Base-by-base conservation (phyloP, 1,140 invertebrate genomes). In the Chrysopa pallens region DNA sequence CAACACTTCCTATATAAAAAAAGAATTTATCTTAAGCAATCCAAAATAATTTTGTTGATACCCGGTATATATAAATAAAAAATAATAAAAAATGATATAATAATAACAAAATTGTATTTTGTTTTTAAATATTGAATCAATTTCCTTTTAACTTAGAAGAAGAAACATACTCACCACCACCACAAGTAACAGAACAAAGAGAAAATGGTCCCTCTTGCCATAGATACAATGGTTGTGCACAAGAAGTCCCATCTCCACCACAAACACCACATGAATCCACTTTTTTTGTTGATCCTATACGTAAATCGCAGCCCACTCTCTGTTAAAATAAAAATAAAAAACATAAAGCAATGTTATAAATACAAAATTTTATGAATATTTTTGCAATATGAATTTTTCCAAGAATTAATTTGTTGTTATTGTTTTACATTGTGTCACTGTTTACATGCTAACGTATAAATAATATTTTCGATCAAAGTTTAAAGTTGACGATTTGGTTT, bases 141-240 rank as follows among this genome's bases (percentile, higher is more conserved):
- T n/a, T n/a, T n/a, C n/a, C n/a, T n/a, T n/a, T n/a, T n/a, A n/a
- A n/a, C n/a, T n/a, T n/a, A n/a, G n/a, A n/a, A n/a, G n/a, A n/a
- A n/a, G n/a, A n/a, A n/a, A n/a, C n/a, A n/a, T n/a, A n/a, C 70
- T 72, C 68, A 93, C 89, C 91, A 70, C 88, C 88, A 46, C 90
- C 89, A 67, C 91, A 94, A 37, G 84, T 81, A 43, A 77, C 79
- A 11, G 86, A 89, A 60, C 91, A 95, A 31, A 80, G 66, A 4
- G 80, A 84, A 47, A 78, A 77, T 41, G 80, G 76, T 37, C 81
- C 76, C 38, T 84, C 69, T 43, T 78, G 73, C 89, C 90, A 94
- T 50, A 81, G 74, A 66, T 89, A 91, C 38, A 80, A 63, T 38
- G 78, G 75, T 50, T 78, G 69, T 2, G 72, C 69, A 62, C 86